Percentiles rank a stretch among this genome's conserved stretches.
These are phyloP conservation scores for Scolanthus callimorphus DNA, from an alignment of 92 coral and sea anemone species.

Conservation along the genomic window DNA sequence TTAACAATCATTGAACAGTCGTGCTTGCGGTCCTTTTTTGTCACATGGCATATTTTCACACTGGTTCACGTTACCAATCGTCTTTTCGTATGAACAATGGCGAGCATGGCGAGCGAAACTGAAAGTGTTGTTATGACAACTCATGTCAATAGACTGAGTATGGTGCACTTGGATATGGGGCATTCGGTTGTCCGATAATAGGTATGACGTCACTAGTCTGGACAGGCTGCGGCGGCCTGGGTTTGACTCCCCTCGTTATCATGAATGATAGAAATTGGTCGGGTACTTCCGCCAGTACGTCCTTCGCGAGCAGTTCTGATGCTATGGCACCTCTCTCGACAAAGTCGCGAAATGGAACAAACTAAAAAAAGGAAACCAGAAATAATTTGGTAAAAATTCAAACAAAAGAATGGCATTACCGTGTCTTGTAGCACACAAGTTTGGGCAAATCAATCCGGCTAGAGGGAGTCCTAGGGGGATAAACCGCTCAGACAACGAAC, in stretches of 20 bases:
- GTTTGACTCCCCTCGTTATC: conserved; percentile 44
- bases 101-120: too few relatives aligned
- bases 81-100: too few relatives aligned
- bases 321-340: conserved; percentile 59
- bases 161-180: conserved; percentile 38
- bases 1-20: too few relatives aligned
- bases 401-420: too few relatives aligned
- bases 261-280: conserved; percentile 65
- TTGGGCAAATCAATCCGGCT: background rate
- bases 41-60: too few relatives aligned
- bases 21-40: too few relatives aligned
- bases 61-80: too few relatives aligned
- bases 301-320: conserved; percentile 71
- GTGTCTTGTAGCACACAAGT: too few relatives aligned
- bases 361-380: conserved; percentile 54
- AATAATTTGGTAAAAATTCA: too few relatives aligned
- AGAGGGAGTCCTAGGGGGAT: too few relatives aligned
- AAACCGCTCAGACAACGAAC: too few relatives aligned
- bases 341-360: conserved; percentile 98
- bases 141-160: conserved; percentile 6
- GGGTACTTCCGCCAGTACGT: conserved; percentile 85
- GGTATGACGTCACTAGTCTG: conserved; percentile 47
- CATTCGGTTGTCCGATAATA: conserved; percentile 28
- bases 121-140: background rate
- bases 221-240: conserved; percentile 52